Evolutionary conservation across 2,888 invertebrate species (phyloP).

Genomic region (Hecatera dysodea): DNA sequence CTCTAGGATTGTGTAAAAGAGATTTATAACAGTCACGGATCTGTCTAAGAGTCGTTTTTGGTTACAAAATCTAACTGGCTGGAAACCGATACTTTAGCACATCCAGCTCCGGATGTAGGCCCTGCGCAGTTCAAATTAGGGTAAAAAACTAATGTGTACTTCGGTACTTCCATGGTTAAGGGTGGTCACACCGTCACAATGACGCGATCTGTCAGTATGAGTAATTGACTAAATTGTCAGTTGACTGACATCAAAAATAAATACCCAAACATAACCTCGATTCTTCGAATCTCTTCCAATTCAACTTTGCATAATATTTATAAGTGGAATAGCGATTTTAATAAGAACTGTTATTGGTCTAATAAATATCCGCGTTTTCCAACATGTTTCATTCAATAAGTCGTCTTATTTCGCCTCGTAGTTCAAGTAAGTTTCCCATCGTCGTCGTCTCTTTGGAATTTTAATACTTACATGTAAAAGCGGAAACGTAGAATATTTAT

Average conservation of each 20-base stretch:
- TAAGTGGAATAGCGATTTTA: not conserved
- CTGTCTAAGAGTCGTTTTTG: too few relatives aligned
- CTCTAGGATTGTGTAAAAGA: too few relatives aligned
- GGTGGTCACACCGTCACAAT: too few relatives aligned
- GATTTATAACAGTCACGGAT: too few relatives aligned
- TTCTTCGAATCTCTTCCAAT: not conserved
- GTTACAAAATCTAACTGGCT: too few relatives aligned
- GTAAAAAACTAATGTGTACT: too few relatives aligned
- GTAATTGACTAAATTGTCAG: too few relatives aligned
- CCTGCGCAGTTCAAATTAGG: too few relatives aligned
- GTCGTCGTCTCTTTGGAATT: constrained; percentile 1
- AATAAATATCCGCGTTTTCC: not conserved
- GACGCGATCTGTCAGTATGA: too few relatives aligned
- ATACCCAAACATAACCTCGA: constrained; percentile 19
- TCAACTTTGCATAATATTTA: not conserved
- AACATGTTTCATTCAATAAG: constrained; percentile 64
- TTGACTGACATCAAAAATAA: not conserved
- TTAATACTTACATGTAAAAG: not conserved
- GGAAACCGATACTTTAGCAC: too few relatives aligned
- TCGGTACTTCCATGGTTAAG: too few relatives aligned
- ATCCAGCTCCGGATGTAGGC: too few relatives aligned
- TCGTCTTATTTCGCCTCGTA: constrained; percentile 58
- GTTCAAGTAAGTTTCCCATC: constrained; percentile 61
- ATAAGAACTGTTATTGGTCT: not conserved
- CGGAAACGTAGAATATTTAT: not conserved